phyloP scores from a whole-genome alignment of 2,888 invertebrate species.

The Agriotes lineatus region DNA sequence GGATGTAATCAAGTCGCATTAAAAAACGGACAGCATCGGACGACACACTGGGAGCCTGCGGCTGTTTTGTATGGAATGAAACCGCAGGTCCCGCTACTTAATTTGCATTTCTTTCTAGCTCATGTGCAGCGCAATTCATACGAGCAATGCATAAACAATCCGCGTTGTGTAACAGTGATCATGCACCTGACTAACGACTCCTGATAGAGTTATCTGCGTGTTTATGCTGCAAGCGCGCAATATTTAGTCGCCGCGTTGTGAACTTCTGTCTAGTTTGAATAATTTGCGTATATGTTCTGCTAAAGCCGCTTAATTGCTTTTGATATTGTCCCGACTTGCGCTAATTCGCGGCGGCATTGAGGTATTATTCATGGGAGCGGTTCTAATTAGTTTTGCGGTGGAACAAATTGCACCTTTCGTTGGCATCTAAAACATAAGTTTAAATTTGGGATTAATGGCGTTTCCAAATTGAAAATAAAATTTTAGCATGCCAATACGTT shows the following conservation, averaged over 20 bases:
- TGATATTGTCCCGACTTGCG: no score
- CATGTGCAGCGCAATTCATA: constrained; percentile 11
- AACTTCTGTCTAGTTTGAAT: background rate
- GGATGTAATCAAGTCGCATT: constrained; percentile 19
- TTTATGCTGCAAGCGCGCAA: background rate
- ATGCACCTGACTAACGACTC: background rate
- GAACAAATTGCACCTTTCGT: no score
- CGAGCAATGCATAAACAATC: constrained; percentile 23
- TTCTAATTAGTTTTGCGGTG: no score
- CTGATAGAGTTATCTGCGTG: background rate
- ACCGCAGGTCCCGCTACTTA: constrained; percentile 25
- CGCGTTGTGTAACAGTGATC: constrained; percentile 4
- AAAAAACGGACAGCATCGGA: constrained; percentile 24
- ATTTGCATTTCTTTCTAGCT: constrained; percentile 35
- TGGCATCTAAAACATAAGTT: no score
- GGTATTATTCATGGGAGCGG: no score
- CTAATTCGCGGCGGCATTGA: no score
- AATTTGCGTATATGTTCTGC: background rate
- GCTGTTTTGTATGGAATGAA: constrained; percentile 14
- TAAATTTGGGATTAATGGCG: no score
- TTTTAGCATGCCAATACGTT: no score
- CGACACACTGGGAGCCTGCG: constrained; percentile 24
- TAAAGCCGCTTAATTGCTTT: no score
- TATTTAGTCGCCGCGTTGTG: background rate
- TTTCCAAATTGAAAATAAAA: no score